phyloP scores from a whole-genome alignment of 2,888 invertebrate species.

The Tachina lurida region DNA sequence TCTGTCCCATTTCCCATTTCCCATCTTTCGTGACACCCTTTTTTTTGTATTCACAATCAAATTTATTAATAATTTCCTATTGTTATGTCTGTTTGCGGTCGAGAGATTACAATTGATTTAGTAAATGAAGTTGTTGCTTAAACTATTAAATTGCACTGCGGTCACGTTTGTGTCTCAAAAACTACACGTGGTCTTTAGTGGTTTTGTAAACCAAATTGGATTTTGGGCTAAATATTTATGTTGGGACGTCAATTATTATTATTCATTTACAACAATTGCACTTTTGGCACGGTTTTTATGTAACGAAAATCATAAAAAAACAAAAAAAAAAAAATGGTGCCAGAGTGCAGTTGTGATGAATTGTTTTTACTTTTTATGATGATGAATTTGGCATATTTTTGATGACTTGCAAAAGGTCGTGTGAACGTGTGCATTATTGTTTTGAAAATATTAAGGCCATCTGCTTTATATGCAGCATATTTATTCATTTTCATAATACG shows the following conservation, averaged over 20 bases:
- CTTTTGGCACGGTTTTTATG: not conserved
- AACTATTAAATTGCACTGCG: conserved; percentile 42
- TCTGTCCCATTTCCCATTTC: not conserved
- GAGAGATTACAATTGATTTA: conserved; percentile 45
- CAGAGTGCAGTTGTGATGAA: not conserved
- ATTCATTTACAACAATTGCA: not conserved
- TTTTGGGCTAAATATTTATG: conserved; percentile 7
- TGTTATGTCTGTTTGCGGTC: conserved; percentile 48
- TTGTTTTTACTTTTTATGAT: too few relatives aligned
- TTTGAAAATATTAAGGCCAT: too few relatives aligned
- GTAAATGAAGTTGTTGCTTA: conserved; percentile 40
- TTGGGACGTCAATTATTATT: conserved; percentile 23
- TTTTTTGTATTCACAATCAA: too few relatives aligned
- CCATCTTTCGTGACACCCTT: not conserved
- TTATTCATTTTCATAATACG: too few relatives aligned
- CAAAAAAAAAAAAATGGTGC: not conserved
- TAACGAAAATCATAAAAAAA: not conserved
- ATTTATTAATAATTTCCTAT: conserved; percentile 22
- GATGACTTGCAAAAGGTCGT: too few relatives aligned
- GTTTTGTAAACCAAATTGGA: conserved; percentile 13
- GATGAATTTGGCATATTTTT: too few relatives aligned
- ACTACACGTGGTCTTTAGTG: conserved; percentile 24
- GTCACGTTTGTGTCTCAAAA: conserved; percentile 17
- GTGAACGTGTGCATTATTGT: too few relatives aligned
- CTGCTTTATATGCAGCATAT: too few relatives aligned